phyloP scores from a whole-genome alignment of 2,113 vertebrate genomes.

The Pungitius pungitius region DNA sequence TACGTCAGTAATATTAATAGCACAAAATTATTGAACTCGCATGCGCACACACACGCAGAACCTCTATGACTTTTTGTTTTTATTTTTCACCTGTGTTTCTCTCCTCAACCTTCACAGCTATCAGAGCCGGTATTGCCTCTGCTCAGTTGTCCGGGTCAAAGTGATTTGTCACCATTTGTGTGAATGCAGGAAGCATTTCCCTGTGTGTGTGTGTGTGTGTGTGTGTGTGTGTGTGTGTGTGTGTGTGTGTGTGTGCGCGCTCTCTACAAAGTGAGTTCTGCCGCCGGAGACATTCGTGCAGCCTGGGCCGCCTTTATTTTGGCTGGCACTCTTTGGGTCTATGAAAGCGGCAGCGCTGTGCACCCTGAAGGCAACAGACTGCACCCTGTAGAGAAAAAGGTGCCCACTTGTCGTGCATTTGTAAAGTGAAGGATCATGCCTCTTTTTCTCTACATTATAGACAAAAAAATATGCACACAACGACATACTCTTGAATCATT shows the following conservation, averaged over 20 bases:
- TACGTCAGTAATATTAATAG: constrained; percentile 63
- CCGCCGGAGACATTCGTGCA: constrained; percentile 31
- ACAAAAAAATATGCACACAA: not conserved
- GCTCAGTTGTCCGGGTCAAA: constrained; percentile 63
- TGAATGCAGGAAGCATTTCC: constrained; percentile 61
- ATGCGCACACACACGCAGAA: not conserved
- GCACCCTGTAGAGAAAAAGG: constrained; percentile 11
- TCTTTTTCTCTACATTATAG: not conserved
- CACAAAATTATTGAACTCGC: constrained; percentile 36
- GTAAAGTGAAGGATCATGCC: not conserved
- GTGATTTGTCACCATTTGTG: constrained; percentile 77
- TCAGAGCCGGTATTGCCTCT: constrained; percentile 67
- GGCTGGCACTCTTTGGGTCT: constrained; percentile 37
- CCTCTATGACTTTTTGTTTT: constrained; percentile 53
- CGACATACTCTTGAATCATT: not conserved
- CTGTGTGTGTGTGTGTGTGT: constrained; percentile 46
- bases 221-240: too few relatives aligned
- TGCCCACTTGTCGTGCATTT: not conserved
- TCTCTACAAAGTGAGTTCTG: constrained; percentile 65
- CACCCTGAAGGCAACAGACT: constrained; percentile 36
- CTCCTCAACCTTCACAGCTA: constrained; percentile 68
- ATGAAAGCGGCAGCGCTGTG: constrained; percentile 47
- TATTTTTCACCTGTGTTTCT: constrained; percentile 52
- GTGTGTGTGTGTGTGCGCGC: constrained; percentile 59
- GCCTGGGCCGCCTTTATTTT: constrained; percentile 47